Percentiles rank a stretch among this genome's conserved stretches.
Evolutionary conservation across 2,113 vertebrate genomes (phyloP).

Genomic region (Stegostoma tigrinum): DNA sequence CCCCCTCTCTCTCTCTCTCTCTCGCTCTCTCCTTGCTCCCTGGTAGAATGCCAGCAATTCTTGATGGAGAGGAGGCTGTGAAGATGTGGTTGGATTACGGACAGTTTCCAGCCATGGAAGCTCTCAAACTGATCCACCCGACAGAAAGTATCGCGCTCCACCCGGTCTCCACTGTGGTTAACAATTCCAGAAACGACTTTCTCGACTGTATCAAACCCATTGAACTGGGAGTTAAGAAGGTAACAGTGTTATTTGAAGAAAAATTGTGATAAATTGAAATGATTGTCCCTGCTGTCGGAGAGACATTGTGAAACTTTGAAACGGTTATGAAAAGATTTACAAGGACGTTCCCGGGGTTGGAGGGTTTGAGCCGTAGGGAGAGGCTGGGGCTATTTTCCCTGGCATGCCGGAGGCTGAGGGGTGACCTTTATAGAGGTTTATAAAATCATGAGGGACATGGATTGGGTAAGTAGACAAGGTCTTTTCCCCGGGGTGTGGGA

Average conservation of each 20-base stretch:
- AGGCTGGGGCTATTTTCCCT: too few species aligned
- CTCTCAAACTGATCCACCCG: constrained; percentile 73
- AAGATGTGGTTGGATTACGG: constrained; percentile 83
- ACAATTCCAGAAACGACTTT: constrained; percentile 72
- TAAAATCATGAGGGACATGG: too few species aligned
- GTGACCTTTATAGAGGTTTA: too few species aligned
- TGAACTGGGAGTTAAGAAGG: constrained; percentile 62
- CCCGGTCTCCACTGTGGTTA: constrained; percentile 79
- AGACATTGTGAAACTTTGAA: too few species aligned
- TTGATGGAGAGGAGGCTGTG: constrained; percentile 84
- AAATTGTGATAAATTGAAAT: too few species aligned
- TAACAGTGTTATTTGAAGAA: constrained; percentile 41
- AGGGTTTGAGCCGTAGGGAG: too few species aligned
- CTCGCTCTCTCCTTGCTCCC: background rate
- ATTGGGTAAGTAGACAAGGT: too few species aligned
- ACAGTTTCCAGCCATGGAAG: constrained; percentile 73
- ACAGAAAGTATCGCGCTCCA: constrained; percentile 74
- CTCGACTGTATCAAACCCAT: constrained; percentile 72
- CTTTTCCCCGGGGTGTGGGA: too few species aligned
- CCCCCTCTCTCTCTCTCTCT: background rate
- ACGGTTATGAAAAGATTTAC: too few species aligned
- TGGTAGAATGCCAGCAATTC: constrained; percentile 86
- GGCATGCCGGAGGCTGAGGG: too few species aligned
- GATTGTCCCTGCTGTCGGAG: too few species aligned
- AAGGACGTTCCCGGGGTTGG: too few species aligned